phyloP scores from a whole-genome alignment of 2,888 invertebrate species.

The Pasiphila rectangulata region DNA sequence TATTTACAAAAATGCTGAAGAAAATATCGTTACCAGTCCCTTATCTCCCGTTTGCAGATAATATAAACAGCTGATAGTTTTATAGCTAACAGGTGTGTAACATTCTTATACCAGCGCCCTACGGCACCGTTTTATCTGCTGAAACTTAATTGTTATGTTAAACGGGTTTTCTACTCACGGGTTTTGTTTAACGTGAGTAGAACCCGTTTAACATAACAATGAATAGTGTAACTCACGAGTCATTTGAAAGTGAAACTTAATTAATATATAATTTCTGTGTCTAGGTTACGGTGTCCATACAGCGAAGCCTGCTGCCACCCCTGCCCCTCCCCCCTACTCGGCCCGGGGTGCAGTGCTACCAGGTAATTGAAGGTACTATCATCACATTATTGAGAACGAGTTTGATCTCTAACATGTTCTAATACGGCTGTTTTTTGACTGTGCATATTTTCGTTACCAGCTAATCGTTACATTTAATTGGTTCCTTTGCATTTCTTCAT shows the following conservation, averaged over 20 bases:
- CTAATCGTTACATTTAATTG: neutral
- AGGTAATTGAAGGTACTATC: constrained; percentile 54
- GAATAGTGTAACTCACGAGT: no score
- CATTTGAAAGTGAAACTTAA: neutral
- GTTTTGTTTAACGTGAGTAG: no score
- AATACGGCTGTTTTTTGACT: neutral
- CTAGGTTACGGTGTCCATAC: constrained; percentile 80
- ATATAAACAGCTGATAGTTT: no score
- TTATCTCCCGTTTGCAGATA: no score
- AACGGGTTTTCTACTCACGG: no score
- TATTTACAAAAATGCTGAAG: no score
- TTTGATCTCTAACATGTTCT: neutral
- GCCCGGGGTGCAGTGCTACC: constrained; percentile 65
- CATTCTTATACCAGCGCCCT: no score
- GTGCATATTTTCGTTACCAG: neutral
- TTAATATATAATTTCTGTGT: neutral
- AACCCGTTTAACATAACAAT: no score
- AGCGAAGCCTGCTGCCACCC: constrained; percentile 88
- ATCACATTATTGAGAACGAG: constrained; percentile 19
- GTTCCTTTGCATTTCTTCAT: neutral
- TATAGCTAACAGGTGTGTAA: no score
- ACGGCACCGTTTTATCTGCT: no score
- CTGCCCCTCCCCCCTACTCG: constrained; percentile 89
- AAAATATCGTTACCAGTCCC: no score
- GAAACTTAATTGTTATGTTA: no score